Percentiles rank a stretch among this genome's conserved stretches.
Conservation (phyloP, 2,113 vertebrate genomes). For the Copsychus sechellarum region DNA sequence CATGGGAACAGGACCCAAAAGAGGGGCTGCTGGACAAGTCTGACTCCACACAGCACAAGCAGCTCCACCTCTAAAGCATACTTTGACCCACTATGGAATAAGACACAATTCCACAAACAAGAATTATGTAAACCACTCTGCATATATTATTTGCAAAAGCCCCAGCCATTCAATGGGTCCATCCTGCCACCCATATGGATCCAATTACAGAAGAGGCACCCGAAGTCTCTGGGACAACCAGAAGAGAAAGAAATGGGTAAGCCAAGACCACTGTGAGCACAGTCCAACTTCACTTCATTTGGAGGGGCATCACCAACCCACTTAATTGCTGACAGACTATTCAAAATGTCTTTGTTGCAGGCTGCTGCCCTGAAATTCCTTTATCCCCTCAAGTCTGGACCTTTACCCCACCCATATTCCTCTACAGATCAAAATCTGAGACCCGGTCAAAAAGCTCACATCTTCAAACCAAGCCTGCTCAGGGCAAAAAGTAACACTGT, state of each 20-base stretch:
- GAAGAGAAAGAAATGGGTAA: background rate
- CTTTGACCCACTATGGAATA: constrained; percentile 12
- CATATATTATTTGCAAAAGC: constrained; percentile 4
- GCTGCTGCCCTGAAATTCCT: background rate
- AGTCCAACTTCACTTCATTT: background rate
- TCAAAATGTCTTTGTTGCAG: background rate
- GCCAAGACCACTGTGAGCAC: background rate
- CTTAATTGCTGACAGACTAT: background rate
- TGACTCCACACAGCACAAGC: background rate
- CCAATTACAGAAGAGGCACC: background rate
- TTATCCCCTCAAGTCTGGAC: background rate
- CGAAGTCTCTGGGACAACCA: background rate
- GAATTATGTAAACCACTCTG: constrained; percentile 23
- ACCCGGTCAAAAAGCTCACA: background rate
- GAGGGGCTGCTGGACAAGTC: background rate
- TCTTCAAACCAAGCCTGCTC: background rate
- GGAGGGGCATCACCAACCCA: background rate
- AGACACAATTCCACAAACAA: constrained; percentile 26
- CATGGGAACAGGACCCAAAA: constrained; percentile 4
- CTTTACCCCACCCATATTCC: background rate
- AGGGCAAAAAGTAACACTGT: rapidly evolving
- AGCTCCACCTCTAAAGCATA: constrained; percentile 27
- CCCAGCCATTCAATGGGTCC: background rate
- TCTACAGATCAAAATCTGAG: background rate
- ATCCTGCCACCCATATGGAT: constrained; percentile 7